Evolutionary conservation across 2,797 vertebrate genomes (phyloP).

Genomic region (Pteropus rufus): DNA sequence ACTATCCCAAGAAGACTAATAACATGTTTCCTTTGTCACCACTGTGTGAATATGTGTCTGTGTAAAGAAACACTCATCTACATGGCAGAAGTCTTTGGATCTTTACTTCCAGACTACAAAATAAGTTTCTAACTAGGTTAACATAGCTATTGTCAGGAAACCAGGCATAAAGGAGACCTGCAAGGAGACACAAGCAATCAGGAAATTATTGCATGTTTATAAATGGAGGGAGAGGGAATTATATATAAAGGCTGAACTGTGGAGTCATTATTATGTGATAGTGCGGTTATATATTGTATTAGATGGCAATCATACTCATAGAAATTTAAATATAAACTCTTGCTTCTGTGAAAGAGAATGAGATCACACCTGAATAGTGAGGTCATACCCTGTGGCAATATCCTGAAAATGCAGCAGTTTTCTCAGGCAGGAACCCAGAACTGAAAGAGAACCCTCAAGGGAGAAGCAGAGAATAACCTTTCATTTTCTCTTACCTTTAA

Average conservation of each 20-base stretch:
- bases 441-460: background rate
- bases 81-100: background rate
- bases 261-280: background rate
- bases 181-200: background rate
- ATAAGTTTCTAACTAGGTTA: background rate
- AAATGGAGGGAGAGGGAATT: background rate
- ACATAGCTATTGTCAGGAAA: background rate
- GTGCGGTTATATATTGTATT: background rate
- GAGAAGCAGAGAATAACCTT: background rate
- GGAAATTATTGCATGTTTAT: background rate
- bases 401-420: background rate
- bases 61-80: background rate
- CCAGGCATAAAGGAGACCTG: background rate
- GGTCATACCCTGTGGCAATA: background rate
- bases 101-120: background rate
- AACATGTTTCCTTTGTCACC: background rate
- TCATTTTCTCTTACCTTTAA: background rate
- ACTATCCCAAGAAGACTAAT: background rate
- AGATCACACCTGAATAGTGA: background rate
- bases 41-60: background rate
- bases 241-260: background rate
- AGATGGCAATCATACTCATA: background rate
- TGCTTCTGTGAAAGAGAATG: background rate
- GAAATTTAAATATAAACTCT: background rate
- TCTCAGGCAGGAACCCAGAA: background rate